Percentiles rank a stretch among this genome's conserved stretches.
These are phyloP conservation scores for Paracanthobrama guichenoti DNA, from an alignment of 2,113 vertebrate species.

Conservation along the genomic window DNA sequence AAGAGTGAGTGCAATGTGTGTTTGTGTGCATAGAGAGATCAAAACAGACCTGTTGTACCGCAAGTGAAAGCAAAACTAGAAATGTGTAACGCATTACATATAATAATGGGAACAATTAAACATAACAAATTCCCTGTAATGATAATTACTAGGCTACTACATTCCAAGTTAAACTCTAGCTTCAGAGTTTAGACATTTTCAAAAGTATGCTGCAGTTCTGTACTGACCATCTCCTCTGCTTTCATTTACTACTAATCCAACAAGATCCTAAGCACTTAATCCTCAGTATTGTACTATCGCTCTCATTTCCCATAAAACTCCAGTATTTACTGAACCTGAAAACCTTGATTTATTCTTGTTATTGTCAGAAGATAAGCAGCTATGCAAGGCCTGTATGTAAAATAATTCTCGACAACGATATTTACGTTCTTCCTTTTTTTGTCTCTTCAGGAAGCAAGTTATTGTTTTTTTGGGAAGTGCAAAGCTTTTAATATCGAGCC, in stretches of 20 bases:
- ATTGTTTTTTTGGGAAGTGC: conserved; percentile 1
- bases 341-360: neutral
- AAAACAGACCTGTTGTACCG: neutral
- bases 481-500: neutral
- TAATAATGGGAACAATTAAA: neutral
- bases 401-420: neutral
- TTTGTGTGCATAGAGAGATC: neutral
- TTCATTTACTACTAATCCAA: neutral
- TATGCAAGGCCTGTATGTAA: neutral
- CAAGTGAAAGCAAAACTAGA: neutral
- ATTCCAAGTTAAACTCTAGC: neutral
- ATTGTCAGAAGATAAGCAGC: neutral
- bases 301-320: neutral
- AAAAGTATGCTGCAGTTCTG: neutral
- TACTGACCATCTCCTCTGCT: neutral
- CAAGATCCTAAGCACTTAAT: neutral
- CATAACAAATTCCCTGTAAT: neutral
- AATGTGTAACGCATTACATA: neutral
- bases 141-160: neutral
- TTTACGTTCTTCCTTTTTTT: neutral
- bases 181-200: neutral
- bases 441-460: conserved; percentile 15
- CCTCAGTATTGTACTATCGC: neutral
- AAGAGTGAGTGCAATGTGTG: neutral
- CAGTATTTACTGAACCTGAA: neutral